Conservation (phyloP, 2,888 invertebrate species). For the Tachina fera region DNA sequence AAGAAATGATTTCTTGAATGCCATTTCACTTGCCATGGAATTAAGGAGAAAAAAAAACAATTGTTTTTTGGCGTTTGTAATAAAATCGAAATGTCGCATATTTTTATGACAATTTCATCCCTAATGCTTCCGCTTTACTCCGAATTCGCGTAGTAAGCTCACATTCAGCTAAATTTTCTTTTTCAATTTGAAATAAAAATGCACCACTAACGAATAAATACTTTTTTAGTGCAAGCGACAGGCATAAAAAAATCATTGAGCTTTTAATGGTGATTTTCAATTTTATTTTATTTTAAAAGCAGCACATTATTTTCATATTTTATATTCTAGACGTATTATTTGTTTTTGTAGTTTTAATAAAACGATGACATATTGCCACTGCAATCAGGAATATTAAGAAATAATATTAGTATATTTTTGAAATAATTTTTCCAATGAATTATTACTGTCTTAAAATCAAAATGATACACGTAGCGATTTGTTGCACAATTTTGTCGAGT, state of each 20-base stretch:
- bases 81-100: conserved; percentile 84
- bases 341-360: conserved; percentile 19
- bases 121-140: conserved; percentile 20
- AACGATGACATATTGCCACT: conserved; percentile 64
- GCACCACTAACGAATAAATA: conserved; percentile 21
- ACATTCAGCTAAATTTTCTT: conserved; percentile 47
- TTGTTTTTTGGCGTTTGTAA: conserved; percentile 76
- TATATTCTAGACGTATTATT: conserved; percentile 8
- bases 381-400: conserved; percentile 47
- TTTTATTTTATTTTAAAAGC: conserved; percentile 55
- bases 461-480: too few species aligned
- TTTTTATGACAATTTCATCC: conserved; percentile 82
- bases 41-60: conserved; percentile 4
- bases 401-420: conserved; percentile 10
- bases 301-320: conserved; percentile 20
- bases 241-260: conserved; percentile 63
- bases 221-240: conserved; percentile 14
- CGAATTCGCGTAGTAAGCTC: conserved; percentile 6
- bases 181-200: conserved; percentile 73
- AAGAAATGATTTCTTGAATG: conserved; percentile 51
- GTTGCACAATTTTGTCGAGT: too few species aligned
- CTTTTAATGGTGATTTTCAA: conserved; percentile 65
- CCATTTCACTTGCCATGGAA: conserved; percentile 49
- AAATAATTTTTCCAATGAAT: background rate
- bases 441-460: conserved; percentile 1